Conservation (phyloP, 1,140 invertebrate genomes). For the Bombus balteatus region DNA sequence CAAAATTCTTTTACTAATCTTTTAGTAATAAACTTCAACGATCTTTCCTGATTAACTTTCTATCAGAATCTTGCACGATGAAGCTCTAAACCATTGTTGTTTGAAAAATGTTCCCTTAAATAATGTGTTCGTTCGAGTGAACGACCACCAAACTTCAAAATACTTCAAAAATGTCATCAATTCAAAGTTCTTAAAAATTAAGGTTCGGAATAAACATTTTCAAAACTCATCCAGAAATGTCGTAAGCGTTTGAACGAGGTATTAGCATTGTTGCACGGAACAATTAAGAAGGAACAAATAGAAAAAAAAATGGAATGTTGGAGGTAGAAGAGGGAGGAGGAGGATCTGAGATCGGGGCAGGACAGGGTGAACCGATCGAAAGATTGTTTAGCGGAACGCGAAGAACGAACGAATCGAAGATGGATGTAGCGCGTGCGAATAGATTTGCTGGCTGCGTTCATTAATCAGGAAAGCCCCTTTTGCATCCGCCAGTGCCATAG, state of each 20-base stretch:
- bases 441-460: slow-evolving; percentile 64
- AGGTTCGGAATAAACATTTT: not conserved
- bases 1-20: not conserved
- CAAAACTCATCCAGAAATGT: not conserved
- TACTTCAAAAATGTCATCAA: not conserved
- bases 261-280: not conserved
- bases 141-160: not conserved
- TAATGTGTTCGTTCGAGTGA: not conserved
- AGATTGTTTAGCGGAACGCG: slow-evolving; percentile 61
- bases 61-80: not conserved
- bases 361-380: slow-evolving; percentile 17
- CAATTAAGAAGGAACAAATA: not conserved
- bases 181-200: no score
- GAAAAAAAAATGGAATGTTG: not conserved
- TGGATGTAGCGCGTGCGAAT: slow-evolving; percentile 52
- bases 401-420: slow-evolving; percentile 55
- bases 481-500: slow-evolving; percentile 66
- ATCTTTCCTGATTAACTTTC: not conserved
- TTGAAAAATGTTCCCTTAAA: not conserved
- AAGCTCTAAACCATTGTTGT: not conserved
- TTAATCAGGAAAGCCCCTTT: slow-evolving; percentile 71
- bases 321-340: not conserved
- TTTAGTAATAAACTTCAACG: not conserved
- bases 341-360: not conserved
- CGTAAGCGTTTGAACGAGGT: slow-evolving; percentile 4